phyloP scores from a whole-genome alignment of 2,888 invertebrate genomes.

The Philaethria dido region DNA sequence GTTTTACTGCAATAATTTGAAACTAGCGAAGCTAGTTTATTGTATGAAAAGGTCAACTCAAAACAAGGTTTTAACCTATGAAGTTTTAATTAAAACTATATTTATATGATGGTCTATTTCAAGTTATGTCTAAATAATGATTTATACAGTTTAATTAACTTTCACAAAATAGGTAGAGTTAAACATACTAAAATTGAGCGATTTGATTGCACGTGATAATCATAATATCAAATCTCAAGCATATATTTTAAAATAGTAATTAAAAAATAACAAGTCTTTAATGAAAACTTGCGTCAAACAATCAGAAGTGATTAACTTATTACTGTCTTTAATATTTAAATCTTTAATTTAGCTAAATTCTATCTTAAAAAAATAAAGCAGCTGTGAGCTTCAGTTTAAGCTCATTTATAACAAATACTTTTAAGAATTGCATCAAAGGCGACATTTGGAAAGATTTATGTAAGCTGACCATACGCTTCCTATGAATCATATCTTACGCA shows the following conservation, averaged over 20 bases:
- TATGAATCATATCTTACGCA: slow-evolving; percentile 41
- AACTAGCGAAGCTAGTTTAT: slow-evolving; percentile 18
- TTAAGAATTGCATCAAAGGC: slow-evolving; percentile 6
- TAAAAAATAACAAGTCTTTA: too few relatives aligned
- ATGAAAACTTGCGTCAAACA: too few relatives aligned
- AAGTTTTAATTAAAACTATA: slow-evolving; percentile 19
- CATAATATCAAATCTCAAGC: too few relatives aligned
- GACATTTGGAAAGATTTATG: slow-evolving; percentile 26
- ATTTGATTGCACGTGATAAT: too few relatives aligned
- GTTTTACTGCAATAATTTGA: slow-evolving; percentile 16
- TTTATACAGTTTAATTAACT: too few relatives aligned
- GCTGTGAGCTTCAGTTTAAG: neutral
- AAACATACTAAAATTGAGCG: too few relatives aligned
- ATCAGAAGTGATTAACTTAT: too few relatives aligned
- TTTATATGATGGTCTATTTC: neutral
- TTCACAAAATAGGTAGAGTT: too few relatives aligned
- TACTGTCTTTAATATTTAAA: too few relatives aligned
- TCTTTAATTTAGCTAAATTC: neutral
- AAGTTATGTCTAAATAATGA: neutral
- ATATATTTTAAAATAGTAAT: too few relatives aligned
- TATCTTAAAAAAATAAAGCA: neutral
- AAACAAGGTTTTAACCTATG: slow-evolving; percentile 12
- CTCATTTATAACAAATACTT: neutral
- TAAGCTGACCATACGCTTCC: slow-evolving; percentile 28
- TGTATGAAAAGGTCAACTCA: slow-evolving; percentile 20